phyloP scores from a whole-genome alignment of 2,888 invertebrate species.

The Ennomos erosarius region DNA sequence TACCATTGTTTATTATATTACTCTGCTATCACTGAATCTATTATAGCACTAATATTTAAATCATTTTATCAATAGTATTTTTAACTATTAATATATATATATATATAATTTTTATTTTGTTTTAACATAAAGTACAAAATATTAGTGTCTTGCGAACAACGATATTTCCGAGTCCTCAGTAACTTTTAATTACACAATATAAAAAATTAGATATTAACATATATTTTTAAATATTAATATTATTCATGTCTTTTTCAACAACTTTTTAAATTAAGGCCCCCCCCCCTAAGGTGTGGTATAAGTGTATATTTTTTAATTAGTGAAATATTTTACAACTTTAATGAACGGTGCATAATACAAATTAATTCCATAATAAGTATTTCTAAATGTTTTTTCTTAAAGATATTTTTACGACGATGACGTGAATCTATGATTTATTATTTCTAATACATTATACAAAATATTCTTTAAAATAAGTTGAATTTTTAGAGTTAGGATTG shows the following conservation, averaged over 20 bases:
- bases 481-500: constrained; percentile 49
- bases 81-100: no score
- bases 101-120: constrained; percentile 12
- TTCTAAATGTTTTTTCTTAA: constrained; percentile 5
- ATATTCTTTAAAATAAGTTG: constrained; percentile 43
- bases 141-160: constrained; percentile 64
- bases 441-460: constrained; percentile 44
- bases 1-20: not conserved
- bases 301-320: constrained; percentile 27
- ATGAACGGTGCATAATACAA: constrained; percentile 21
- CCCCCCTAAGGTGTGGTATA: constrained; percentile 11
- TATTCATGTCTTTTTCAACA: constrained; percentile 1
- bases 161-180: constrained; percentile 39
- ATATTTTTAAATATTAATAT: constrained; percentile 11
- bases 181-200: constrained; percentile 26
- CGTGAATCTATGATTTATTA: not conserved
- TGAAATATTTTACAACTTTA: constrained; percentile 14
- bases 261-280: constrained; percentile 3
- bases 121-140: constrained; percentile 60
- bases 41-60: not conserved
- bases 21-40: not conserved
- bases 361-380: constrained; percentile 12
- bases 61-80: no score
- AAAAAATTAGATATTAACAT: constrained; percentile 7
- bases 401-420: not conserved